Conservation (phyloP, 2,113 vertebrate genomes). For the Microcebus lehilahytsara region DNA sequence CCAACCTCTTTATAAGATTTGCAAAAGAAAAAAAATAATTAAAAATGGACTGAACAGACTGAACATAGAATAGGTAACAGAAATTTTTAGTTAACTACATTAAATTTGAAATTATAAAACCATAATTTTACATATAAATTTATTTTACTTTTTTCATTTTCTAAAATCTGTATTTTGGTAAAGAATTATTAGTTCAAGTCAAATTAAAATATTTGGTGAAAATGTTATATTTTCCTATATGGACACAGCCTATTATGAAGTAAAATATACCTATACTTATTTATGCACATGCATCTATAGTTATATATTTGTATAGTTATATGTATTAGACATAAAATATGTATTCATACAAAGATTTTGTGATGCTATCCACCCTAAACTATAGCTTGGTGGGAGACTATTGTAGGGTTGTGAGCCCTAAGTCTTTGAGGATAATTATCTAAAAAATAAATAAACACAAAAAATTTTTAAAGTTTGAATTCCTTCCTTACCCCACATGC, state of each 20-base stretch:
- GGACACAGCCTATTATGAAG: neutral
- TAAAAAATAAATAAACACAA: slow-evolving; percentile 24
- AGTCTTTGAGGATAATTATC: neutral
- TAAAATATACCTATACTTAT: neutral
- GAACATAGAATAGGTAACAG: neutral
- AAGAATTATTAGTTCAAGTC: neutral
- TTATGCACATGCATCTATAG: neutral
- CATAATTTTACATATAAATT: neutral
- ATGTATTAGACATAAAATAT: neutral
- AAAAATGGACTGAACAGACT: neutral
- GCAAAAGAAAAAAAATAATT: neutral
- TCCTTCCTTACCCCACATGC: neutral
- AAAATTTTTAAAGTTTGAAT: neutral
- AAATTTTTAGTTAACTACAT: neutral
- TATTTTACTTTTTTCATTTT: slow-evolving; percentile 3
- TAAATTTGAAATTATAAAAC: neutral
- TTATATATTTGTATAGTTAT: neutral
- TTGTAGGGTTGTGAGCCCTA: neutral
- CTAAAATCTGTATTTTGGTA: neutral
- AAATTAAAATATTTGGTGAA: slow-evolving; percentile 16
- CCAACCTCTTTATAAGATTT: slow-evolving; percentile 10
- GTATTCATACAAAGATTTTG: neutral
- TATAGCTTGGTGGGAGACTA: neutral
- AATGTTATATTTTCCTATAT: neutral
- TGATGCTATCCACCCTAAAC: neutral